Base-by-base conservation (phyloP, 2,888 invertebrate species). In the Portevinia maculata region DNA sequence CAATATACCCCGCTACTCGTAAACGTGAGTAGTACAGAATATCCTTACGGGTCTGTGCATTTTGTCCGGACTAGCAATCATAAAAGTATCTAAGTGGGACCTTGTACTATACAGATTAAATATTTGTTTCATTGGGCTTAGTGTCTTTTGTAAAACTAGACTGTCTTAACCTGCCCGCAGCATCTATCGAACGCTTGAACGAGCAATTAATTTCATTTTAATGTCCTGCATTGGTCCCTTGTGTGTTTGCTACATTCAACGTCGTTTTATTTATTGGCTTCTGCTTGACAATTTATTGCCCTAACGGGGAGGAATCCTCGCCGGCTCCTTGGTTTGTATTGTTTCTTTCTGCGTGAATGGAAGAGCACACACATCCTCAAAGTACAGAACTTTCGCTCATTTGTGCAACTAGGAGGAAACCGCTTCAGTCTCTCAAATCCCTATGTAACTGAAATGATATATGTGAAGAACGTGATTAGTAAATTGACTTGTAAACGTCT, bases 231-330 rank as follows among this genome's bases (percentile, higher is more conserved):
- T 44, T 71, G 34, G 15, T 64, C 62, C 48, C 62, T 55, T 39
- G 55, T 39, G 55, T 53, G 50, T 37, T 73, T 53, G 53, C 53
- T 30, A 62, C 73, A 52, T 19, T 55, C 62, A 55, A 17, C 30
- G 37, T 83, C 30, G 37, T 83, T 84, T 85, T 85, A 86, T 86
- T 85, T 85, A 85, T 86, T 79, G 84, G 81, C 84, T 52, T 84
- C 79, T 85, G 85, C 75, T 85, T 84, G 83, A 76, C 79, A 86
- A 86, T 86, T 86, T 85, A 86, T 86, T 85, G 79, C 84, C 46
- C 46, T 73, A 21, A 73, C 62, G 53, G 53, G 62, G 46, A 64
- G 34, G 46, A 55, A 60, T 59, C 39, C 28, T 21, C 9, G 46
- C 11, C 37, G 41, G 15, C 19, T 60, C 37, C 50, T 70, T 17